These are phyloP conservation scores for Drosophila parvula DNA, from an alignment of 1,140 invertebrate genomes.

Conservation along the genomic window DNA sequence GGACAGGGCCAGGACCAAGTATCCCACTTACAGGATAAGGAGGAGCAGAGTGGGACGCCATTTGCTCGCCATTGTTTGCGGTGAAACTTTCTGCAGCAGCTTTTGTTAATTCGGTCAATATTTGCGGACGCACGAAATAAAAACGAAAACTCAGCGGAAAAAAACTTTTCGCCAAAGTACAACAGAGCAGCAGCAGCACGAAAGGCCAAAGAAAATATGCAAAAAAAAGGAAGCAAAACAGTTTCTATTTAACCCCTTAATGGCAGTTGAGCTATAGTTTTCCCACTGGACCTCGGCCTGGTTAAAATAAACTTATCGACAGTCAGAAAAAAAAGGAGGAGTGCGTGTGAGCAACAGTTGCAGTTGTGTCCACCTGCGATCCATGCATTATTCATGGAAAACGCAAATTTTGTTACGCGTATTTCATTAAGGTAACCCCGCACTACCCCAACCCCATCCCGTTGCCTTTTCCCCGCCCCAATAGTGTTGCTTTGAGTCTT, in stretches of 20 bases:
- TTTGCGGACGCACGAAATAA: conserved; percentile 82
- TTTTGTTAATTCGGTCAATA: conserved; percentile 82
- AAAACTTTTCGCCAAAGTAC: conserved; percentile 58
- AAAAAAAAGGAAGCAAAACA: conserved; percentile 22
- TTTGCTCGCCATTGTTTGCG: conserved; percentile 65
- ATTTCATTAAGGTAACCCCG: conserved; percentile 44
- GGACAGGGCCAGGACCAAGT: conserved; percentile 3
- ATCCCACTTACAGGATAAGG: conserved; percentile 10
- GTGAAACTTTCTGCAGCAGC: conserved; percentile 66
- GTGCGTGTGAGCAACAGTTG: conserved; percentile 31
- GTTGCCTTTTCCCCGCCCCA: neutral
- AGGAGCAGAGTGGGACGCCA: conserved; percentile 4
- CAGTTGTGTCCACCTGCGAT: conserved; percentile 30
- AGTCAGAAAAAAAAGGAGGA: conserved; percentile 1
- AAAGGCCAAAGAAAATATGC: conserved; percentile 33
- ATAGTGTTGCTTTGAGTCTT: conserved; percentile 36
- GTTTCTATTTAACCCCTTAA: conserved; percentile 77
- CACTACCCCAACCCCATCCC: neutral
- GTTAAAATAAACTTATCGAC: conserved; percentile 49
- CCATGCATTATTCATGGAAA: conserved; percentile 53
- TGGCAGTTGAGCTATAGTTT: conserved; percentile 61
- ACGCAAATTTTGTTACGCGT: conserved; percentile 52
- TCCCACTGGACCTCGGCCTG: neutral
- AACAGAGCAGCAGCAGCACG: conserved; percentile 38
- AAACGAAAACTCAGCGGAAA: conserved; percentile 77